These are phyloP conservation scores for Eristalis arbustorum DNA, from an alignment of 2,888 invertebrate species.

Conservation along the genomic window DNA sequence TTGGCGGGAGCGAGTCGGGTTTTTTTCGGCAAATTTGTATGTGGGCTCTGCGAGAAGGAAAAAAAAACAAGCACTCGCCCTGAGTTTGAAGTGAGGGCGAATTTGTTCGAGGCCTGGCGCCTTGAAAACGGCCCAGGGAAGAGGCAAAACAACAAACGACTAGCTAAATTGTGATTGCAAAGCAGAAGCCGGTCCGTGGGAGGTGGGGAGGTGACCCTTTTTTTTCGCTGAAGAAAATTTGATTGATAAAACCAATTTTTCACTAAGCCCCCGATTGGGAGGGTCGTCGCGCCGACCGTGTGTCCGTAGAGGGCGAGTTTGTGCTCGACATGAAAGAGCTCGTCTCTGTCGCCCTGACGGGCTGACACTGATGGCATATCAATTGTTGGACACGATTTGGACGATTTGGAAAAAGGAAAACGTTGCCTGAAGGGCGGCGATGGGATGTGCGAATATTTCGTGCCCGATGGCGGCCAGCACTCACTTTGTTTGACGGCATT, in stretches of 20 bases:
- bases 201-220: not conserved
- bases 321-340: not conserved
- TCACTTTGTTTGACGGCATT: not conserved
- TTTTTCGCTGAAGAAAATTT: constrained; percentile 17
- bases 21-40: not conserved
- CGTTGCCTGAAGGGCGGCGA: not conserved
- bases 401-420: not conserved
- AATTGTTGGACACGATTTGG: not conserved
- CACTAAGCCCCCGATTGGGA: not conserved
- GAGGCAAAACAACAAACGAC: constrained; percentile 23
- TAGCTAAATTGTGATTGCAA: constrained; percentile 44
- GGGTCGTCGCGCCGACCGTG: not conserved
- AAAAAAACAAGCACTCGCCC: no score
- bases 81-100: no score
- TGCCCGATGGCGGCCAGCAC: not conserved
- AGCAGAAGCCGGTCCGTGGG: constrained; percentile 1
- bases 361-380: not conserved
- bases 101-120: no score
- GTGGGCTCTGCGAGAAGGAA: not conserved
- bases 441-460: not conserved
- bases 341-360: no score
- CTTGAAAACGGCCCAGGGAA: not conserved
- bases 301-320: not conserved
- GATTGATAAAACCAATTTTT: constrained; percentile 51
- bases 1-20: constrained; percentile 42